phyloP scores from a whole-genome alignment of 2,113 vertebrate species.

The Lynx canadensis region DNA sequence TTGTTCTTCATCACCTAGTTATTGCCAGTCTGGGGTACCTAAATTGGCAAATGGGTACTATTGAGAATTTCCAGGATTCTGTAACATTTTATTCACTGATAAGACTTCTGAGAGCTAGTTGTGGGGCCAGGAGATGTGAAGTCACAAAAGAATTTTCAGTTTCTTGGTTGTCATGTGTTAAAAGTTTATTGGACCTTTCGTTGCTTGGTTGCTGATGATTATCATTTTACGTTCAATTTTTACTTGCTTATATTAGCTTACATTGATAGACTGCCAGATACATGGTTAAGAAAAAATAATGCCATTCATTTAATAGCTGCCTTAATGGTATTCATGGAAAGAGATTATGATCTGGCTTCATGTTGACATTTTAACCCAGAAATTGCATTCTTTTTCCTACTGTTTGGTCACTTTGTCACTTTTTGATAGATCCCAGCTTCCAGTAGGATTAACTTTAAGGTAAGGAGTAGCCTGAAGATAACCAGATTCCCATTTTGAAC shows the following conservation, averaged over 20 bases:
- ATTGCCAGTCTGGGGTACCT: neutral
- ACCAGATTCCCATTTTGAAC: neutral
- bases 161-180: neutral
- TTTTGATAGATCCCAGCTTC: neutral
- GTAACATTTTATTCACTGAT: neutral
- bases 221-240: neutral
- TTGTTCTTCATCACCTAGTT: neutral
- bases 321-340: neutral
- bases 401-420: neutral
- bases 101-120: neutral
- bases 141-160: neutral
- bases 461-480: neutral
- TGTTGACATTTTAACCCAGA: neutral
- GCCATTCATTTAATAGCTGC: neutral
- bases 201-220: neutral
- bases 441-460: neutral
- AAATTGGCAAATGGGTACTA: neutral
- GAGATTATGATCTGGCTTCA: neutral
- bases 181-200: neutral
- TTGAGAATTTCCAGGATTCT: neutral
- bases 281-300: neutral
- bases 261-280: neutral
- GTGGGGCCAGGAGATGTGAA: neutral
- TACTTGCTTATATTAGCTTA: neutral
- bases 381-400: neutral